Percentiles rank a stretch among this genome's conserved stretches.
These are phyloP conservation scores for Catharus ustulatus DNA, from an alignment of 2,797 vertebrate species.

Conservation along the genomic window DNA sequence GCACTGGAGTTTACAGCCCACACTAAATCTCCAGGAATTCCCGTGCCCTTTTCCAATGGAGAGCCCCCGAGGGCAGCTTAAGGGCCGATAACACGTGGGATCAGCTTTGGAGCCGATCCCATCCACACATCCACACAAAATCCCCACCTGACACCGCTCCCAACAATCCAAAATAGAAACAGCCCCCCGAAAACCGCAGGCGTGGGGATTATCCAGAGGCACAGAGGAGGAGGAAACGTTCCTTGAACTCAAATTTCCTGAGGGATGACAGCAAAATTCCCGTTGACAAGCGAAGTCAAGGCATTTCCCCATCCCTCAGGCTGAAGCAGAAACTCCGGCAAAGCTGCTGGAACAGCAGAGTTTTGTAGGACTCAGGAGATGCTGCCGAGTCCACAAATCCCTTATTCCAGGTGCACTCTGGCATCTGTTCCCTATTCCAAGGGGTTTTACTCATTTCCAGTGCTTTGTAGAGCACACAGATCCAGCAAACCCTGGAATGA, in stretches of 20 bases:
- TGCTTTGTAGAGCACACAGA: not conserved
- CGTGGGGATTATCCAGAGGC: not conserved
- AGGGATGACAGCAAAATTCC: not conserved
- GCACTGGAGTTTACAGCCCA: rapidly evolving
- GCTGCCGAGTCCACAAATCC: not conserved
- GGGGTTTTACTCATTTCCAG: not conserved
- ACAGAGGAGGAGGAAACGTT: not conserved
- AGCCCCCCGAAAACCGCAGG: rapidly evolving
- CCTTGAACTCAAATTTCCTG: not conserved
- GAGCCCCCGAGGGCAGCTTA: not conserved
- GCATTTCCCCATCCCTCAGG: not conserved
- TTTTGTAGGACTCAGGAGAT: not conserved
- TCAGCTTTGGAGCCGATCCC: not conserved
- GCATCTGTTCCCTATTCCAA: not conserved
- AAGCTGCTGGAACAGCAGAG: slow-evolving; percentile 8
- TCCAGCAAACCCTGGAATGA: not conserved
- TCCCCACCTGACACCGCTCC: not conserved
- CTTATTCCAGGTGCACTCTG: not conserved
- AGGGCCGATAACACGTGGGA: not conserved
- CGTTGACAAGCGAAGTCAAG: rapidly evolving
- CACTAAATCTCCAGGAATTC: not conserved
- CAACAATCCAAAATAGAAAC: not conserved
- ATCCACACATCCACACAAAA: not conserved
- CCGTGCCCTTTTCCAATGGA: not conserved
- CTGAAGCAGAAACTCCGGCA: not conserved